Evolutionary conservation across 2,797 vertebrate genomes (phyloP).

Genomic region (Acipenser ruthenus): DNA sequence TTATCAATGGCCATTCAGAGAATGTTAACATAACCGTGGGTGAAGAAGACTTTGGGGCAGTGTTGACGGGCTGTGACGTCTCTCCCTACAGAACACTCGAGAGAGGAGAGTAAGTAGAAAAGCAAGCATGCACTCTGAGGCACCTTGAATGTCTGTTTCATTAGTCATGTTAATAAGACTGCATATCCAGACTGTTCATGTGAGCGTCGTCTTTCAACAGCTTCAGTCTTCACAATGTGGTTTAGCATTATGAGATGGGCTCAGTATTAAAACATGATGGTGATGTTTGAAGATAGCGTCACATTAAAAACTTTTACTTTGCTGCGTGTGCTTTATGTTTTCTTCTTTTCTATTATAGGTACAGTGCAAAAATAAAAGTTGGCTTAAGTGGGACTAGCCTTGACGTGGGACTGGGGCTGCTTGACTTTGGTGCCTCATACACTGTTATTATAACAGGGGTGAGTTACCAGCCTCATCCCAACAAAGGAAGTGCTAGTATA

Average conservation of each 20-base stretch:
- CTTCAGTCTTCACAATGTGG: too few species aligned
- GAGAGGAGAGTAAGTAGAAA: conserved; percentile 56
- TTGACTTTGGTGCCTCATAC: conserved; percentile 81
- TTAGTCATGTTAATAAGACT: too few species aligned
- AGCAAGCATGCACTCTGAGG: too few species aligned
- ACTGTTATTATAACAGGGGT: conserved; percentile 71
- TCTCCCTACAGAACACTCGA: conserved; percentile 46
- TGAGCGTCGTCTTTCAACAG: too few species aligned
- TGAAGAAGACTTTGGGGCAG: conserved; percentile 25
- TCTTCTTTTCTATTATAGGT: conserved; percentile 47
- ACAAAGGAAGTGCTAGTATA: too few species aligned
- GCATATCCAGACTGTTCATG: too few species aligned
- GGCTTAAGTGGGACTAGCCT: neutral
- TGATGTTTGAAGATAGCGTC: too few species aligned
- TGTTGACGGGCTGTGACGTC: conserved; percentile 42
- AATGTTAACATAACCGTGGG: conserved; percentile 57
- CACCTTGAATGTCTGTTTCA: too few species aligned
- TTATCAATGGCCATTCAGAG: conserved; percentile 66
- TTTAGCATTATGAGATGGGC: too few species aligned
- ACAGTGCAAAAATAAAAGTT: conserved; percentile 44
- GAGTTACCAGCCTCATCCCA: conserved; percentile 26
- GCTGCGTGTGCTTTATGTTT: conserved; percentile 13
- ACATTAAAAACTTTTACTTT: too few species aligned
- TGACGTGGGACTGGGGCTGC: conserved; percentile 63
- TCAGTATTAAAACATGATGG: too few species aligned